Evolutionary conservation across 2,888 invertebrate genomes (phyloP).

Genomic region (Ganaspis brasiliensis): DNA sequence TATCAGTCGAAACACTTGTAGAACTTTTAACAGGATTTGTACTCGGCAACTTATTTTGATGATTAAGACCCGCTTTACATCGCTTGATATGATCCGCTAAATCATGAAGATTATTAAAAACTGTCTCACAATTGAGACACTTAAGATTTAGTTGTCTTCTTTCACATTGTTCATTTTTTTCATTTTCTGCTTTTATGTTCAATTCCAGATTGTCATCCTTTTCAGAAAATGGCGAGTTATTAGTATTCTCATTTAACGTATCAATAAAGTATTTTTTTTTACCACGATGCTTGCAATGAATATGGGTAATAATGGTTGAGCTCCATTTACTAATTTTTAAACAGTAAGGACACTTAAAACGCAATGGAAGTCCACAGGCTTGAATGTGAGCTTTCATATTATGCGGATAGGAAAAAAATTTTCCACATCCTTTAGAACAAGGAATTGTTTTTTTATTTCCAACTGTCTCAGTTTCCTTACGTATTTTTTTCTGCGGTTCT

Average conservation of each 20-base stretch:
- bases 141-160: neutral
- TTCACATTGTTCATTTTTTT: neutral
- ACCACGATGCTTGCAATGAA: neutral
- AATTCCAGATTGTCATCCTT: neutral
- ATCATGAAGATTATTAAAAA: neutral
- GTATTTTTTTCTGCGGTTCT: too few species aligned
- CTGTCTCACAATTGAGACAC: neutral
- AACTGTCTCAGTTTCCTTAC: too few species aligned
- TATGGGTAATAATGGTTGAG: neutral
- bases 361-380: neutral
- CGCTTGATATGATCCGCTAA: neutral
- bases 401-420: neutral
- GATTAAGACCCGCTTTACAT: neutral
- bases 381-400: neutral
- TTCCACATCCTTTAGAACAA: conserved; percentile 20
- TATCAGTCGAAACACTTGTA: neutral
- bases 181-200: neutral
- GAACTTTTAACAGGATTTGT: too few species aligned
- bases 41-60: neutral
- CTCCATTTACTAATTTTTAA: neutral
- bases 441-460: neutral
- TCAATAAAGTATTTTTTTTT: neutral
- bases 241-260: neutral
- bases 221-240: neutral
- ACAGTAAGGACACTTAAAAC: conserved; percentile 19